Evolutionary conservation across 2,888 invertebrate species (phyloP).

Genomic region (Ellobium chinense): DNA sequence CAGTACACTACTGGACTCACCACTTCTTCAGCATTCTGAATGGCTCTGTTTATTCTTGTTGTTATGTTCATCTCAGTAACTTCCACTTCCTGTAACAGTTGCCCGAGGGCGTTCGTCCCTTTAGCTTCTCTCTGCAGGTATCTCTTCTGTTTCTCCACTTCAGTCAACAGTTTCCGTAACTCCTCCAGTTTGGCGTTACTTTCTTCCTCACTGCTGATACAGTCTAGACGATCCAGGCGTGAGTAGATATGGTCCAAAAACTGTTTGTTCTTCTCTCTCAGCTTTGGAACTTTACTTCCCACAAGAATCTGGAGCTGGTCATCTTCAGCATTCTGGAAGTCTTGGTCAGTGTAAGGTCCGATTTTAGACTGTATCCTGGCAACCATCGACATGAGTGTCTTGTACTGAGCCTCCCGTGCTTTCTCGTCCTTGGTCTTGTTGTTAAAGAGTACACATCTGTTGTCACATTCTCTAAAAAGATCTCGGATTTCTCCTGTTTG

Average conservation of each 20-base stretch:
- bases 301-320: background rate
- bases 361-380: background rate
- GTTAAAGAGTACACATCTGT: conserved; percentile 21
- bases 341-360: background rate
- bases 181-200: background rate
- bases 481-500: conserved; percentile 22
- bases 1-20: too few relatives aligned
- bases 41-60: too few relatives aligned
- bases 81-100: background rate
- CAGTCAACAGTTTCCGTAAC: background rate
- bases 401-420: background rate
- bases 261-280: background rate
- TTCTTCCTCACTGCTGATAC: background rate
- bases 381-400: conserved; percentile 5
- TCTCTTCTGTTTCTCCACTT: background rate
- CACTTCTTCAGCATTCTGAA: too few relatives aligned
- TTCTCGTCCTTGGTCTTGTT: background rate
- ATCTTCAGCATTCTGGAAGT: background rate
- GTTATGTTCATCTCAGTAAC: conserved; percentile 18
- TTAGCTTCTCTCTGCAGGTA: background rate
- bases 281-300: background rate
- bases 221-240: background rate
- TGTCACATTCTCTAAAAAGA: conserved; percentile 22
- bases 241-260: background rate
- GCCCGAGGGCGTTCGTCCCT: conserved; percentile 10